Evolutionary conservation across 2,797 vertebrate genomes (phyloP).

Genomic region (Pterois miles): DNA sequence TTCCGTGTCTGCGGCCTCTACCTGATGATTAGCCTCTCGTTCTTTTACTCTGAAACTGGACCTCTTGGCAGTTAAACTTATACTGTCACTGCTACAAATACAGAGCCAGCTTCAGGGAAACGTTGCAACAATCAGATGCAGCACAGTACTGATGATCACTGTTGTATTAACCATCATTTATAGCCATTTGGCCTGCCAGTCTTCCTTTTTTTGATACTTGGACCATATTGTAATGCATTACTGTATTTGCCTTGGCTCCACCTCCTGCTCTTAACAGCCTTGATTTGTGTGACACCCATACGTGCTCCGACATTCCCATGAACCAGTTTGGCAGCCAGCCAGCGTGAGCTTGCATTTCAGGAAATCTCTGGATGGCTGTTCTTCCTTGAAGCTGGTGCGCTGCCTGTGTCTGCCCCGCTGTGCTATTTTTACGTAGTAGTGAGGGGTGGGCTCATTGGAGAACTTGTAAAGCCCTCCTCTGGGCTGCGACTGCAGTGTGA

Average conservation of each 20-base stretch:
- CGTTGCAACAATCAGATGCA: not conserved
- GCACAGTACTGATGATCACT: not conserved
- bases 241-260: not conserved
- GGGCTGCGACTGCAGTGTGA: conserved; percentile 20
- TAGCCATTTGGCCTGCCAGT: not conserved
- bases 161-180: not conserved
- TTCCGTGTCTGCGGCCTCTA: conserved; percentile 41
- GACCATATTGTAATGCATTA: not conserved
- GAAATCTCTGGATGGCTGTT: conserved; percentile 32
- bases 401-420: conserved; percentile 15
- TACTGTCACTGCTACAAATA: not conserved
- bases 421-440: conserved; percentile 50
- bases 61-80: conserved; percentile 3
- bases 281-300: not conserved
- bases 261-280: not conserved
- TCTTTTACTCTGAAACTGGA: conserved; percentile 37
- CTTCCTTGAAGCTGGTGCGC: conserved; percentile 22
- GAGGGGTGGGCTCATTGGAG: conserved; percentile 46
- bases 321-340: conserved; percentile 60
- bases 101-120: not conserved
- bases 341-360: conserved; percentile 6
- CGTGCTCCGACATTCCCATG: conserved; percentile 28
- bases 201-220: not conserved
- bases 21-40: conserved; percentile 35
- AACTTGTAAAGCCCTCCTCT: conserved; percentile 28